These are phyloP conservation scores for Trachelus tabidus DNA, from an alignment of 2,888 invertebrate genomes.

Conservation along the genomic window DNA sequence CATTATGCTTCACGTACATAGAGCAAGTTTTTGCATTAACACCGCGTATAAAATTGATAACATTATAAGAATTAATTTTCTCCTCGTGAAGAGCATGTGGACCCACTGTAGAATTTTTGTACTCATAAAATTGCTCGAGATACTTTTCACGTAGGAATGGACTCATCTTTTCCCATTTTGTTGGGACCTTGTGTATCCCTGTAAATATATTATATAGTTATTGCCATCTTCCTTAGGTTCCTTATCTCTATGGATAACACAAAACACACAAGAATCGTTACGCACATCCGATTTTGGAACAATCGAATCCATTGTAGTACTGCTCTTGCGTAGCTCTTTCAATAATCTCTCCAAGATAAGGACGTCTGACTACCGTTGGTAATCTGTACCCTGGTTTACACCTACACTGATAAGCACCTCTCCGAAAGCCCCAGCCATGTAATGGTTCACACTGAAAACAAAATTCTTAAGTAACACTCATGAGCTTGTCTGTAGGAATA, in stretches of 20 bases:
- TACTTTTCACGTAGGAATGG: constrained; percentile 79
- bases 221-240: not conserved
- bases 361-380: constrained; percentile 87
- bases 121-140: constrained; percentile 79
- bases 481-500: not conserved
- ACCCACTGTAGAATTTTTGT: constrained; percentile 77
- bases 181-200: constrained; percentile 90
- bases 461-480: not conserved
- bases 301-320: constrained; percentile 93
- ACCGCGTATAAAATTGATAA: constrained; percentile 80
- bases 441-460: constrained; percentile 88
- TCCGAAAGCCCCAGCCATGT: constrained; percentile 94
- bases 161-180: constrained; percentile 82
- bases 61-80: constrained; percentile 80
- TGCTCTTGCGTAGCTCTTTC: constrained; percentile 93
- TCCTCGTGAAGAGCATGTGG: constrained; percentile 75
- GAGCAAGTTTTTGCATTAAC: constrained; percentile 75
- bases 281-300: constrained; percentile 91
- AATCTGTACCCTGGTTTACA: constrained; percentile 90
- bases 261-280: constrained; percentile 32
- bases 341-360: constrained; percentile 92
- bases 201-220: constrained; percentile 15
- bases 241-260: not conserved
- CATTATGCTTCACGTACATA: constrained; percentile 64
- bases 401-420: constrained; percentile 95